Conservation (phyloP, 2,888 invertebrate species). For the Acleris holmiana region DNA sequence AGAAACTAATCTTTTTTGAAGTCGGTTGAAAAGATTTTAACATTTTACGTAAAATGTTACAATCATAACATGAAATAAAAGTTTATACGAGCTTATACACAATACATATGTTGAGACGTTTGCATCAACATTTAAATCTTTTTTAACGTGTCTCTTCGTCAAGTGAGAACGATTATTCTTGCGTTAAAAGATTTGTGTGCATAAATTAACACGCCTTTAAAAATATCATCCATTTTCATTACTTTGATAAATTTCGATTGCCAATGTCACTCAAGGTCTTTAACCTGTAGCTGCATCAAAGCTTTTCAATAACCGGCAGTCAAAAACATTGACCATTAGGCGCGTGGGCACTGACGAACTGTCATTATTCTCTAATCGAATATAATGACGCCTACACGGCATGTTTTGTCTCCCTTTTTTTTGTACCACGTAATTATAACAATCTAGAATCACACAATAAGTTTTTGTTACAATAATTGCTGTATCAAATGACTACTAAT, state of each 20-base stretch:
- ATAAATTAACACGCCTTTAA: too few relatives aligned
- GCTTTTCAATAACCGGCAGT: constrained; percentile 15
- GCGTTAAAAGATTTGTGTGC: too few relatives aligned
- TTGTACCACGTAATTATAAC: constrained; percentile 30
- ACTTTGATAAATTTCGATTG: background rate
- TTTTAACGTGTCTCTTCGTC: too few relatives aligned
- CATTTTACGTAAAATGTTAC: too few relatives aligned
- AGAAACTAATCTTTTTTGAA: too few relatives aligned
- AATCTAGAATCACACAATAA: constrained; percentile 28
- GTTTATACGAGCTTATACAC: too few relatives aligned
- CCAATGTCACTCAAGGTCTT: constrained; percentile 23
- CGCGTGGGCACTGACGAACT: constrained; percentile 34
- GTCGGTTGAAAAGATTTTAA: too few relatives aligned
- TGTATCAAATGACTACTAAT: constrained; percentile 11
- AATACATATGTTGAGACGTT: too few relatives aligned
- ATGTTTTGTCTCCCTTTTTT: constrained; percentile 32
- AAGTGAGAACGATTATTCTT: too few relatives aligned
- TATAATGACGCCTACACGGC: constrained; percentile 35
- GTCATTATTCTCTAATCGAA: constrained; percentile 38
- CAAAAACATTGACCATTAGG: constrained; percentile 24
- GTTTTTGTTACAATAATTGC: constrained; percentile 33
- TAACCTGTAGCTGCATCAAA: constrained; percentile 27
- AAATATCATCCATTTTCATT: too few relatives aligned
- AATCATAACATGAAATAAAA: too few relatives aligned
- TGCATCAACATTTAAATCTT: too few relatives aligned